Base-by-base conservation (phyloP, 1,140 invertebrate species). In the Lasaia peninsularis region DNA sequence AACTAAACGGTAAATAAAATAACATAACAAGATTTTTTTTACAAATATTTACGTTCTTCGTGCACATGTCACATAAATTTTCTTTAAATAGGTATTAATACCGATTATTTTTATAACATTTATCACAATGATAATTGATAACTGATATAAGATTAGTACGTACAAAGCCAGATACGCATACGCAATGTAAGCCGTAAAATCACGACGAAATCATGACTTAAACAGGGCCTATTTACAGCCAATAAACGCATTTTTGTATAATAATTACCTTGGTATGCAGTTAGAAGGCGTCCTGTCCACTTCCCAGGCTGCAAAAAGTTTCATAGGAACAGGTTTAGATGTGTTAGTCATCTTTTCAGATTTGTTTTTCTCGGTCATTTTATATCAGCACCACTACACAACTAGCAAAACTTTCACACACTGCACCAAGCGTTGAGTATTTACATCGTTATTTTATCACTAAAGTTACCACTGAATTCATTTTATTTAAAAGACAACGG, bases 261-360 rank as follows among this genome's bases (percentile, higher is more conserved):
- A 37, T 53, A 60, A 60, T 58, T 92, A 98, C 97, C 97, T 97
- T 83, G 97, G 97, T 89, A 98, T 98, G 89, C 97, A 98, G 90
- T 97, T 98, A 60, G 97, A 94, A 49, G 97, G 96, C 59, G 97
- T 98, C 82, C 98, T 94, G 90, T 99, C 98, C 58, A 98, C 96
- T 92, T 98, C 97, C 97, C 97, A 98, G 68, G 97, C 97, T 60
- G 97, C 97, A 91, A 98, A 99, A 65, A 99, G 92, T 91, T 97
- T 98, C 97, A 98, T 98, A 71, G 97, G 96, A 80, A 98, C 96
- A 71, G 96, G 96, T 92, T 96, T 97, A 81, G 89, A 84, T 76
- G 87, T 62, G 81, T 89, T 89, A 88, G 83, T 88, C 88, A 89
- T 89, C 84, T 89, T 89, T 74, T 89, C 88, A 53, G 88, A 88